Base-by-base conservation (phyloP, 2,888 invertebrate genomes). In the Nomada flava region DNA sequence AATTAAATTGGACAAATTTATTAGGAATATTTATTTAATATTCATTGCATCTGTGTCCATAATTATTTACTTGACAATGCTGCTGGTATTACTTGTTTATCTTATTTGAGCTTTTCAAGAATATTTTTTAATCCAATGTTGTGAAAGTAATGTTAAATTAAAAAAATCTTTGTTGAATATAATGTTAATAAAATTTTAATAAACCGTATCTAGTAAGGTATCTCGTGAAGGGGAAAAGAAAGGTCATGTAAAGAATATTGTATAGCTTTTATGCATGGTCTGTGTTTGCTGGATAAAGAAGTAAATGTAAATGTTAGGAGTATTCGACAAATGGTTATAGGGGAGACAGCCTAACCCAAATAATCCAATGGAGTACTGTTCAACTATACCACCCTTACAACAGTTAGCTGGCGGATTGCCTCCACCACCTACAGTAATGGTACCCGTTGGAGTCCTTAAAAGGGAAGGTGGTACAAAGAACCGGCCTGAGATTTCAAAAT, bases 301-400 rank as follows among this genome's bases (percentile, higher is more conserved):
- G 83, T 60, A 78, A 77, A 79, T 84, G 87, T 85, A 82, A 90
- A 91, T 91, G 86, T 91, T 90, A 89, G 92, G 92, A 93, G 93
- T 93, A 93, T 93, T 93, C 92, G 91, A 93, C 92, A 93, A 93
- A 93, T 93, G 92, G 91, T 93, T 94, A 93, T 92, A 94, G 93
- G 93, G 92, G 80, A 94, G 95, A 86, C 95, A 95, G 80, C 97
- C 97, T 68, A 97, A 97, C 94, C 97, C 97, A 69, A 97, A 97
- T 94, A 97, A 98, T 94, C 97, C 98, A 64, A 96, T 96, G 95
- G 97, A 98, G 94, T 98, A 98, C 94, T 97, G 97, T 94, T 97
- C 97, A 79, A 96, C 96, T 62, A 96, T 97, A 91, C 97, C 97
- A 71, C 97, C 97, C 68, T 94, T 96, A 89, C 95, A 97, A 91